Percentiles rank a stretch among this genome's conserved stretches.
These are phyloP conservation scores for Synanthedon andrenaeformis DNA, from an alignment of 2,888 invertebrate genomes.

Conservation along the genomic window DNA sequence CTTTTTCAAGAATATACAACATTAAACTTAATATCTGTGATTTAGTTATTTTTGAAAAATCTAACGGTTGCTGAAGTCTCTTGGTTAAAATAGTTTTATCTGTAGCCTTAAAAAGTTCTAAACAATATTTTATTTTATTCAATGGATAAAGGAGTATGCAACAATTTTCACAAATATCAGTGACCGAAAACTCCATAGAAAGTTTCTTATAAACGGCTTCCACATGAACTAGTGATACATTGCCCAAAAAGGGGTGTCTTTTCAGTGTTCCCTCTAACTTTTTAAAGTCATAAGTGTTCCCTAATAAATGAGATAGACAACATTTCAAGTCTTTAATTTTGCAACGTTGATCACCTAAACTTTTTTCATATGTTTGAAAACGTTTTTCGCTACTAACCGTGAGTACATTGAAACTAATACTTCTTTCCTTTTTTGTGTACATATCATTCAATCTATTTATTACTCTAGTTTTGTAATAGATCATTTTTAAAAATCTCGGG, in stretches of 20 bases:
- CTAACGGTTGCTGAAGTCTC: conserved; percentile 27
- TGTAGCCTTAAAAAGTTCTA: conserved; percentile 20
- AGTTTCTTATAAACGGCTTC: conserved; percentile 44
- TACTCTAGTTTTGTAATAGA: conserved; percentile 49
- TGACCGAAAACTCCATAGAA: conserved; percentile 26
- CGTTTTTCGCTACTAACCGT: conserved; percentile 42
- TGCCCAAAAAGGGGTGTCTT: conserved; percentile 59
- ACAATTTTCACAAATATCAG: conserved; percentile 56
- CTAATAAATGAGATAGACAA: conserved; percentile 40
- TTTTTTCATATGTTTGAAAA: conserved; percentile 50
- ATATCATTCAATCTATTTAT: conserved; percentile 36
- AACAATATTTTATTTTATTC: conserved; percentile 40
- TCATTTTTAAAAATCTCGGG: conserved; percentile 58
- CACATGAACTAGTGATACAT: conserved; percentile 51
- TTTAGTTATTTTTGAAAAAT: conserved; percentile 28
- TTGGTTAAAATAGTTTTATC: conserved; percentile 7
- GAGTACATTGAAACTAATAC: conserved; percentile 53
- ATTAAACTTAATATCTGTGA: conserved; percentile 50
- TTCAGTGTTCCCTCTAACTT: conserved; percentile 34
- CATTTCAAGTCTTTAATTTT: conserved; percentile 57
- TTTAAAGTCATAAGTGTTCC: conserved; percentile 26
- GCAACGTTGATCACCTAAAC: conserved; percentile 53
- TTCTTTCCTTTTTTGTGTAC: conserved; percentile 48
- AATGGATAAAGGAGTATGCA: conserved; percentile 56
- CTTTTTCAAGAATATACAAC: conserved; percentile 54